phyloP scores from a whole-genome alignment of 2,113 vertebrate genomes.

The Mustela nigripes region DNA sequence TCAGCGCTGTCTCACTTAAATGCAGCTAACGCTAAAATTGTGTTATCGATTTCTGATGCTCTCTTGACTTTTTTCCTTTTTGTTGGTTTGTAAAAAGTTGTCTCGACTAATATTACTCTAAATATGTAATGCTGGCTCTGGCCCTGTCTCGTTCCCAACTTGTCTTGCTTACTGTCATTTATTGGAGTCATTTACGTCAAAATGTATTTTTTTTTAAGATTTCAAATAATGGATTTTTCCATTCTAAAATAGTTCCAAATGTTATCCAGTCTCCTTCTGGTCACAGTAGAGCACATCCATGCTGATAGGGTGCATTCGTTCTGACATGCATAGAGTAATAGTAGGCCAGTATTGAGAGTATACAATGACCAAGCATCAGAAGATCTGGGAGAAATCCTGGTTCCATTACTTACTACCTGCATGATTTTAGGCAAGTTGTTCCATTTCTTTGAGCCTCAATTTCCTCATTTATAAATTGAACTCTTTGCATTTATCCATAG shows the following conservation, averaged over 20 bases:
- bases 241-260: conserved; percentile 72
- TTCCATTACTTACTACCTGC: background rate
- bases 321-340: background rate
- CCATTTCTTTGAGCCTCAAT: background rate
- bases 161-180: conserved; percentile 51
- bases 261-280: background rate
- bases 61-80: conserved; percentile 66
- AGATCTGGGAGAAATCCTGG: background rate
- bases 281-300: background rate
- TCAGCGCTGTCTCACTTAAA: conserved; percentile 81
- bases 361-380: background rate
- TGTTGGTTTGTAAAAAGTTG: conserved; percentile 70
- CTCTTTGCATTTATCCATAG: background rate
- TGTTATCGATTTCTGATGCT: conserved; percentile 83
- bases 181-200: conserved; percentile 66
- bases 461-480: background rate
- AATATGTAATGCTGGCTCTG: conserved; percentile 50
- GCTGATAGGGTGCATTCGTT: background rate
- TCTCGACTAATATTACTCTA: conserved; percentile 69
- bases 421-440: background rate
- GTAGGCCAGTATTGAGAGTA: background rate
- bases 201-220: conserved; percentile 66
- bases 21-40: conserved; percentile 80
- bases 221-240: conserved; percentile 72
- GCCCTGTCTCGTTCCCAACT: conserved; percentile 13